Percentiles rank a stretch among this genome's conserved stretches.
Conservation (phyloP, 1,140 invertebrate genomes). For the Brachionus calyciflorus region DNA sequence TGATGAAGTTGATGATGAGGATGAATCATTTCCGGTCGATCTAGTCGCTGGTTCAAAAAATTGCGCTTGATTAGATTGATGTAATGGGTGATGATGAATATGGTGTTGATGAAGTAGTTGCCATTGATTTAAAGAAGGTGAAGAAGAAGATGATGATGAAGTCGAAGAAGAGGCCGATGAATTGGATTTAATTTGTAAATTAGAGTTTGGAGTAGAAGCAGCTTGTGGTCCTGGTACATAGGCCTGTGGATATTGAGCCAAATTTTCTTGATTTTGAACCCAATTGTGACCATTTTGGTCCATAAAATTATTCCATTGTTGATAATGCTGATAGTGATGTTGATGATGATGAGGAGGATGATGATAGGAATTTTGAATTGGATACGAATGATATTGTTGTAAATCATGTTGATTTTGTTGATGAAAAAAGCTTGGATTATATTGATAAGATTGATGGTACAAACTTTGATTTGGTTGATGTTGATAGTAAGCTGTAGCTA, state of each 20-base stretch:
- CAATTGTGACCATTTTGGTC: too few relatives aligned
- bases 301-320: background rate
- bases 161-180: background rate
- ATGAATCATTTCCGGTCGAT: background rate
- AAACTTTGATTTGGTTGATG: background rate
- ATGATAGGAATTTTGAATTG: background rate
- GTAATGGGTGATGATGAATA: background rate
- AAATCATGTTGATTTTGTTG: background rate
- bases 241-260: background rate
- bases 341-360: background rate
- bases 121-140: constrained; percentile 13
- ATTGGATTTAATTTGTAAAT: background rate
- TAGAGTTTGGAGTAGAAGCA: constrained; percentile 4
- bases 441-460: background rate
- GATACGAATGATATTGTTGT: background rate
- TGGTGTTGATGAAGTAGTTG: background rate
- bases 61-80: background rate
- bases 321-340: background rate
- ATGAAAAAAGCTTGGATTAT: background rate
- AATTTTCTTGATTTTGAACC: background rate
- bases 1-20: constrained; percentile 7
- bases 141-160: background rate
- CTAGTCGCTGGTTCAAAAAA: background rate
- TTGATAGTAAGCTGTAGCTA: background rate
- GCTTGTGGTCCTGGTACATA: background rate